Evolutionary conservation across 1,140 invertebrate species (phyloP), one percentile per base, ranked within the genome.

Genomic region (Meloidogyne hapla): DNA sequence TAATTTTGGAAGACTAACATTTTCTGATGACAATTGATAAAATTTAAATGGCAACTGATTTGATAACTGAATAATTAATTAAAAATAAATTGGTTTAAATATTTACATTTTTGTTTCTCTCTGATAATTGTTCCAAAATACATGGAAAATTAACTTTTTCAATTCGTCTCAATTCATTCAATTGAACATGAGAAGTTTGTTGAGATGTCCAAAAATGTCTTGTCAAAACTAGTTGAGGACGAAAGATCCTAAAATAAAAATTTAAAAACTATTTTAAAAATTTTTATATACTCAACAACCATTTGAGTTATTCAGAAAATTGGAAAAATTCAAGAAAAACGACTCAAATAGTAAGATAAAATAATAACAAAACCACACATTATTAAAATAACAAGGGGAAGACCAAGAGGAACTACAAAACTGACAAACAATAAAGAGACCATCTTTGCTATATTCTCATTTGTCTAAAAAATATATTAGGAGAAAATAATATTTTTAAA

Each of bases 161-260:
- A 56, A n/a, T 56, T 56, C n/a, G 2, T 2, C n/a, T 56, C n/a
- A 56, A 56, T 56, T 56, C 48, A n/a, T 56, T n/a, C 8, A 56
- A n/a, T 56, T 56, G 48, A 56, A 56, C 18, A 6, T n/a, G 4
- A 56, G 12, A n/a, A 56, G n/a, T 56, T 56, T 56, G 48, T 56
- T 56, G 48, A 56, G 48, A n/a, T n/a, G 48, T n/a, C 48, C 18
- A 56, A 56, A 56, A 56, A n/a, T 56, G 48, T 56, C 48, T 56
- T 15, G 48, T 56, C 18, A 56, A 56, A n/a, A 56, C 48, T 5
- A 56, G 18, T 56, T 56, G 48, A 56, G 48, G 48, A 5, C 12
- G 12, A 56, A 56, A n/a, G 3, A 56, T 56, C 48, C 48, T 56
- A n/a, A 33, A 33, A 8, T 33, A 15, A 56, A 56, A 56, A 56